Conservation (phyloP, 1,140 invertebrate genomes). For the Drosophila mojavensis region DNA sequence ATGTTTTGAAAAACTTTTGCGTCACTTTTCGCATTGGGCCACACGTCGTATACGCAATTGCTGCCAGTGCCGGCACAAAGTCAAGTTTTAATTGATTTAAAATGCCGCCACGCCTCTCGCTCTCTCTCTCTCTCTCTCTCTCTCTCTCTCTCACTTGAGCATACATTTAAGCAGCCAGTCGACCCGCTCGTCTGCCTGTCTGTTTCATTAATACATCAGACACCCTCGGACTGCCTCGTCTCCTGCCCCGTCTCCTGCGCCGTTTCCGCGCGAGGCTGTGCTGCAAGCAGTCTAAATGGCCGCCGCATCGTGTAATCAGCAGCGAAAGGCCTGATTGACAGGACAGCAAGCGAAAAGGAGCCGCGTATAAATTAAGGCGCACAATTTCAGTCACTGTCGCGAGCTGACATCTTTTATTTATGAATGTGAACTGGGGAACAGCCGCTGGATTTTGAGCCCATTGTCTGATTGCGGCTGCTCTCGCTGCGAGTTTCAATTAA, state of each 20-base stretch:
- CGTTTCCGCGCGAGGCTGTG: neutral
- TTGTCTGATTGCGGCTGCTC: conserved; percentile 41
- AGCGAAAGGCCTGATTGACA: conserved; percentile 41
- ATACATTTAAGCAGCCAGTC: conserved; percentile 46
- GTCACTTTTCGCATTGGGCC: conserved; percentile 35
- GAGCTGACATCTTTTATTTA: conserved; percentile 72
- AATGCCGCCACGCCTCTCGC: conserved; percentile 40
- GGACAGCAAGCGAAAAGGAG: neutral
- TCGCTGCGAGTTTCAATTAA: conserved; percentile 70
- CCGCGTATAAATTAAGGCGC: conserved; percentile 27
- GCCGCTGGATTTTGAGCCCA: neutral
- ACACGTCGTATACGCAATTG: conserved; percentile 63
- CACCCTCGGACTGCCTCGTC: neutral
- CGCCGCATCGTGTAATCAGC: conserved; percentile 43
- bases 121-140: conserved; percentile 9
- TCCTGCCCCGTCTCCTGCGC: no score
- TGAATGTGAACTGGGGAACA: conserved; percentile 37
- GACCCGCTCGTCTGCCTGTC: conserved; percentile 5
- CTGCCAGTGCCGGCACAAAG: conserved; percentile 37
- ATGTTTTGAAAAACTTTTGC: conserved; percentile 37
- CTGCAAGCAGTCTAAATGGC: conserved; percentile 52
- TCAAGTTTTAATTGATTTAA: conserved; percentile 81
- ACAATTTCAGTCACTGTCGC: conserved; percentile 37
- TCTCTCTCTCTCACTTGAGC: conserved; percentile 8
- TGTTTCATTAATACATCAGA: conserved; percentile 73